A percentile compares a stretch with the other conserved stretches of the same genome.
Evolutionary conservation across 2,888 invertebrate genomes (phyloP).

Genomic region (Exephanes ischioxanthus): DNA sequence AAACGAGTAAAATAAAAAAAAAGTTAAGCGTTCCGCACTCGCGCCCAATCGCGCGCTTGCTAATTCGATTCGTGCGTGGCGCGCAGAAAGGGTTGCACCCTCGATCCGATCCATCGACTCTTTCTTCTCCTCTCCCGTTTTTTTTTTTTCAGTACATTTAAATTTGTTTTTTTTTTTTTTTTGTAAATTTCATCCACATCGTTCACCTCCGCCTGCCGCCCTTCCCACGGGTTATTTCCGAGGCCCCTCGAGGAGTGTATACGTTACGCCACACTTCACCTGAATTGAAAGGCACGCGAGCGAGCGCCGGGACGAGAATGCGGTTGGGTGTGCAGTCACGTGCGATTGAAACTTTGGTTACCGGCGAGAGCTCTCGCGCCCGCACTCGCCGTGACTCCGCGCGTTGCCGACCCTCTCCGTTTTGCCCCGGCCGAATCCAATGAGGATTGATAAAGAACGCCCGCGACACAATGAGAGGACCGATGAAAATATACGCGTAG

Average conservation of each 20-base stretch:
- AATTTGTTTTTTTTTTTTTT: neutral
- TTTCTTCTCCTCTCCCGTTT: neutral
- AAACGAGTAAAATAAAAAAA: no score
- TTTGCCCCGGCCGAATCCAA: slow-evolving; percentile 31
- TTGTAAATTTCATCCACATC: neutral
- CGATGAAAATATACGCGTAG: slow-evolving; percentile 13
- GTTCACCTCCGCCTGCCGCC: slow-evolving; percentile 6
- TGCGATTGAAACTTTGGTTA: slow-evolving; percentile 59
- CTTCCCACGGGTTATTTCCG: slow-evolving; percentile 20
- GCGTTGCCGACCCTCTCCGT: neutral
- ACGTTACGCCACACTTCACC: slow-evolving; percentile 44
- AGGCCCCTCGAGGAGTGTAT: slow-evolving; percentile 40
- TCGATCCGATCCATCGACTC: neutral
- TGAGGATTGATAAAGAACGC: slow-evolving; percentile 57
- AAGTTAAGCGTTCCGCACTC: no score
- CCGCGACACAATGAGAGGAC: slow-evolving; percentile 17
- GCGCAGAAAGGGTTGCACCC: no score
- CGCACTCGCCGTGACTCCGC: slow-evolving; percentile 3
- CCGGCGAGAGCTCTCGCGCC: slow-evolving; percentile 26
- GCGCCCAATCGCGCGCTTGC: no score
- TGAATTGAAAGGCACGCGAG: slow-evolving; percentile 38
- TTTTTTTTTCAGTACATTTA: neutral
- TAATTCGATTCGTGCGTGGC: no score
- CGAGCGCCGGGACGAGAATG: slow-evolving; percentile 8
- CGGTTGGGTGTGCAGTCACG: slow-evolving; percentile 45